Percentiles rank a stretch among this genome's conserved stretches.
Evolutionary conservation across 2,888 invertebrate species (phyloP).

Genomic region (Melanchra persicariae): DNA sequence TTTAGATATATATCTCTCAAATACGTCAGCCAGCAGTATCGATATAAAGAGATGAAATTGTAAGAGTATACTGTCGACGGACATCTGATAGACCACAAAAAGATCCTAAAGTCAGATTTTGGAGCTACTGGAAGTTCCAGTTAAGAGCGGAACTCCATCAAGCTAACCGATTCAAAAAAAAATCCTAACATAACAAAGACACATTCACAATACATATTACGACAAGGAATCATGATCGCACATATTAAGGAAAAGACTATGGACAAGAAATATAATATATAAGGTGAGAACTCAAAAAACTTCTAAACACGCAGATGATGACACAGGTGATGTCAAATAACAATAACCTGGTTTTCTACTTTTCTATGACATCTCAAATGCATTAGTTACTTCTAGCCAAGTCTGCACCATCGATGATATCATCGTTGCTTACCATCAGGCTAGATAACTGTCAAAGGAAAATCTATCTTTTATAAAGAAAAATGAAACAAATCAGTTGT

Average conservation of each 20-base stretch:
- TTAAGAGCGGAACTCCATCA: not conserved
- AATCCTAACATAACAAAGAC: no score
- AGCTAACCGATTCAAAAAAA: not conserved
- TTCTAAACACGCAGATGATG: no score
- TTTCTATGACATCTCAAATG: not conserved
- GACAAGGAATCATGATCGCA: not conserved
- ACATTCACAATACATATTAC: constrained; percentile 1
- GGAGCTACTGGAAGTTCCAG: not conserved
- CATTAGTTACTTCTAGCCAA: not conserved
- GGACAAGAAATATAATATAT: not conserved
- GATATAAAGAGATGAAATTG: no score
- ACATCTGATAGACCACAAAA: not conserved
- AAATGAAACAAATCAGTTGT: constrained; percentile 36
- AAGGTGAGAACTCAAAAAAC: not conserved
- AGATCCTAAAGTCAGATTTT: not conserved
- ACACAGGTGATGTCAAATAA: no score
- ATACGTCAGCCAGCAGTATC: no score
- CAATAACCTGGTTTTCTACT: not conserved
- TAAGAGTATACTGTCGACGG: not conserved
- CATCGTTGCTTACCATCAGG: not conserved
- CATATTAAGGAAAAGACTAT: not conserved
- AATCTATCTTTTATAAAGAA: constrained; percentile 4
- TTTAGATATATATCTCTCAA: no score
- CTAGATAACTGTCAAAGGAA: not conserved
- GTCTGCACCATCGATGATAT: not conserved